Base-by-base conservation (phyloP, 2,797 vertebrate genomes). In the Garrulus glandarius region DNA sequence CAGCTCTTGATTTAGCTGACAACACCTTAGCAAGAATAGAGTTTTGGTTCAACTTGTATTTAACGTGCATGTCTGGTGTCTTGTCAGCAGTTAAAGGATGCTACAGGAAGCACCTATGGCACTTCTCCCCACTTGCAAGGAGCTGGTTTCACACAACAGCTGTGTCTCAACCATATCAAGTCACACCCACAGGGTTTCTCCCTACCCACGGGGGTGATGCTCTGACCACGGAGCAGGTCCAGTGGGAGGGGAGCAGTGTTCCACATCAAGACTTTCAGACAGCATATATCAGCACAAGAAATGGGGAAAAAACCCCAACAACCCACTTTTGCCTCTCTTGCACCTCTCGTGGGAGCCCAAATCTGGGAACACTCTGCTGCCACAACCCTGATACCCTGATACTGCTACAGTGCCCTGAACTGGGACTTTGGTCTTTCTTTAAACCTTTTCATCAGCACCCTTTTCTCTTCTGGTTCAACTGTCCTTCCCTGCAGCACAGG, bases 1-100 rank as follows among this genome's bases (percentile, higher is more conserved):
- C 68, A 87, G 89, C 50, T 83, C 90, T 32, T 24, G 64, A 16
- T 92, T 37, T 15, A 87, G 79, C 87, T 81, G 56, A 18, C 55
- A 89, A 32, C 16, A 10, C 55, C 57, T 91, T 18, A 61, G 79
- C 71, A 80, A 86, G 68, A 69, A 56, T 0, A 70, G 64, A 26
- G 43, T 50, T 91, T 75, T 4, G 2, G 37, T 78, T 49, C 5
- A 1, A 30, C 32, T 56, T 2, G 32, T 53, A 26, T 15, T 65
- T 68, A 26, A 57, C 0, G 2, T 15, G 41, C 44, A 34, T 8
- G 12, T 46, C 80, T 72, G 6, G 44, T 24, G 17, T 47, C 47
- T 43, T 6, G 1, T 22, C 82, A 83, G 89, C 91, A 69, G 22
- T 3, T 57, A 22, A 21, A 76, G 36, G 53, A 67, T 22, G 71